These are phyloP conservation scores for Hapalemur alaotrensis DNA, from an alignment of 2,797 vertebrate species.

Conservation along the genomic window DNA sequence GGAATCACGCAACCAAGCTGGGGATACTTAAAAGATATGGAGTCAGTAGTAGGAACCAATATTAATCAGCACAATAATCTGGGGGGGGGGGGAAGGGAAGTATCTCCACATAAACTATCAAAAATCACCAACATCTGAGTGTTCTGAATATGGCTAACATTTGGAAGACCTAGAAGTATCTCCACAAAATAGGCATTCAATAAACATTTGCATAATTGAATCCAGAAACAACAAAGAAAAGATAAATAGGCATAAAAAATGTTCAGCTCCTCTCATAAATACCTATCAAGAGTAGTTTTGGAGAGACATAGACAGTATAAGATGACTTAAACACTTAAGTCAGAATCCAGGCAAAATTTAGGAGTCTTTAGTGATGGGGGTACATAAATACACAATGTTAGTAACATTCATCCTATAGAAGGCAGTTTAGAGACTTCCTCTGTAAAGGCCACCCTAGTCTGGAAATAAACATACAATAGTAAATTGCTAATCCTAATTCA, in stretches of 20 bases:
- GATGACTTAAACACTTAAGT: not conserved
- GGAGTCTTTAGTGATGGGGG: not conserved
- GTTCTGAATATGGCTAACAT: not conserved
- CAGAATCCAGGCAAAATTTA: slow-evolving; percentile 7
- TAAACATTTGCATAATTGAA: not conserved
- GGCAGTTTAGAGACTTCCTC: not conserved
- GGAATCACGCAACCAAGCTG: not conserved
- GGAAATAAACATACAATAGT: not conserved
- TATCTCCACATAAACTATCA: not conserved
- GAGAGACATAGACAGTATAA: not conserved
- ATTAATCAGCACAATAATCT: not conserved
- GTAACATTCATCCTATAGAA: not conserved
- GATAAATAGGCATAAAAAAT: not conserved
- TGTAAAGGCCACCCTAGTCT: not conserved
- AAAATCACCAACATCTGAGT: not conserved
- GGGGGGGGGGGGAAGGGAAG: rapidly evolving
- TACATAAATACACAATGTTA: not conserved
- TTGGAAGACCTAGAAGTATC: not conserved
- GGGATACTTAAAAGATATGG: not conserved
- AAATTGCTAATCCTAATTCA: not conserved
- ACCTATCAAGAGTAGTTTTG: not conserved
- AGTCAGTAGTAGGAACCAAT: not conserved
- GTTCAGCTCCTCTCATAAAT: not conserved
- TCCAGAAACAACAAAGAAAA: not conserved
- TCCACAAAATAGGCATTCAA: not conserved